Evolutionary conservation across 2,113 vertebrate species (phyloP), one percentile per base, ranked within the genome.

Genomic region (Cinclus mexicanus): DNA sequence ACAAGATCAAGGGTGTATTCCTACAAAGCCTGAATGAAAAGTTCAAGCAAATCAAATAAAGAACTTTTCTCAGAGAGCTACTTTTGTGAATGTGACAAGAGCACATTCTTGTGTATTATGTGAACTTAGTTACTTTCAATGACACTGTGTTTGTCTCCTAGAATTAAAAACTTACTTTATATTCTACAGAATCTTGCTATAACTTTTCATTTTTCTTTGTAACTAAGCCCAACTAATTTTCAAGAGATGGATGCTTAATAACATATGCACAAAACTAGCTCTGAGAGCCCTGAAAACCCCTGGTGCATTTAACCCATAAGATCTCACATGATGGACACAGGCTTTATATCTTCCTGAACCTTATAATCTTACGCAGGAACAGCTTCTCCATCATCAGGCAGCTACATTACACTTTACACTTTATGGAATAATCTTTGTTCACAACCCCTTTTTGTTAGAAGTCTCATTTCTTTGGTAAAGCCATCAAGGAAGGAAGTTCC

Each of bases 31-130:
- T 53, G 29, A 69, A 47, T 12, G 14, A 61, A 76, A 23, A 55
- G n/a, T 55, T 57, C 57, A 76, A 77, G 26, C 5, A 76, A 80
- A 42, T 47, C 7, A 37, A 24, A 29, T 31, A 47, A 35, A 65
- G 26, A 83, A 60, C 14, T 56, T 83, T 71, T 64, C 24, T 41
- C 29, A 47, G 21, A 64, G 16, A 61, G 11, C 23, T 72, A 47
- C 16, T 83, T 35, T 24, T 14, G 53, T 31, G 33, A 85, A 70
- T 0, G 0, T 22, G 24, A 33, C 18, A 80, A 65, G 18, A 60
- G 3, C 42, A 71, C 1, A 1, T 42, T 88, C 63, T 83, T 52
- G 26, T 1, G 0, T 29, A n/a, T 35, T 68, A 47, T 5, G 19
- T 65, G 55, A 77, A n/a, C 22, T 53, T 29, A 42, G 10, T 39